Evolutionary conservation across 2,797 vertebrate species (phyloP), one percentile per base, ranked within the genome.

Genomic region (Periparus ater): DNA sequence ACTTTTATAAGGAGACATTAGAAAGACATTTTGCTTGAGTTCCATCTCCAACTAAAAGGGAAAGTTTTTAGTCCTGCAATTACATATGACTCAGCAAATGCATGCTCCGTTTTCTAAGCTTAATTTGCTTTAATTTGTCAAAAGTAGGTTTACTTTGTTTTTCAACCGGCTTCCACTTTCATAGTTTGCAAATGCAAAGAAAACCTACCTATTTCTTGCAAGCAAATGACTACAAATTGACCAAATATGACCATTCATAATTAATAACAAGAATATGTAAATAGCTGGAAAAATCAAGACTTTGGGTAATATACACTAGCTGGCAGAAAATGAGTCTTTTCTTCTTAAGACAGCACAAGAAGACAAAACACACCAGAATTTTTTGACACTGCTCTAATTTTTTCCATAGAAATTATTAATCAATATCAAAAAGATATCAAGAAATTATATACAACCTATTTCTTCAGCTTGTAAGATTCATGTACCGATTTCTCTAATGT

Each of bases 101-200:
- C 0, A 8, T 4, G 0, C 29, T 62, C 3, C 0, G 0, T 23
- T 53, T 65, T 75, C 10, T 4, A 44, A 87, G 22, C n/a, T n/a
- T n/a, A n/a, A n/a, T n/a, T n/a, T 2, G 14, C 44, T 45, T 53
- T 20, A 7, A 1, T 45, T 65, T 63, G 6, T 8, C 22, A 2
- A 2, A 48, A 84, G 16, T 13, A 30, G 5, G 6, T 21, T 72
- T 68, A 68, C 38, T 36, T 15, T 38, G 45, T 3, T 82, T 53
- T 61, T 34, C 42, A 88, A 44, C 9, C 25, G 40, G 34, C 17
- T 72, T 63, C 13, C 15, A 9, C 17, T 63, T n/a, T 14, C 16
- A 5, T 3, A 74, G 17, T 7, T 9, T 5, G 57, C 7, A 80
- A 77, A 48, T 2, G 9, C 44, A 34, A 44, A 83, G 22, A 10